A percentile compares a stretch with the other conserved stretches of the same genome.
phyloP scores from a whole-genome alignment of 2,888 invertebrate species.

The Baccha elongata region DNA sequence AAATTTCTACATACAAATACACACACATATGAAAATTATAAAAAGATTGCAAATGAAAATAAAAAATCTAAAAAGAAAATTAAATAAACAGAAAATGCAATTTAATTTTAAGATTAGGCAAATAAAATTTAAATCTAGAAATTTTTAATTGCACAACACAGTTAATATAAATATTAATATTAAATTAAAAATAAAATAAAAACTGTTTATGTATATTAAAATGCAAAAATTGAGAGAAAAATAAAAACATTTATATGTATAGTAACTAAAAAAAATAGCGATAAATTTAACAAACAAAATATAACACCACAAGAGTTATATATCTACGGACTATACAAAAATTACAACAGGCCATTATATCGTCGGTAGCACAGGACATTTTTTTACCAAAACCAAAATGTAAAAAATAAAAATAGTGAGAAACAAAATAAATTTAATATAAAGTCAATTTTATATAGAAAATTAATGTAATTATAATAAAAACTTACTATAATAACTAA shows the following conservation, averaged over 20 bases:
- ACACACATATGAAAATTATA: conserved; percentile 55
- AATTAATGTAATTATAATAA: conserved; percentile 37
- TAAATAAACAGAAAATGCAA: conserved; percentile 52
- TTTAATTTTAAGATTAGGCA: conserved; percentile 67
- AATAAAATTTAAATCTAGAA: conserved; percentile 53
- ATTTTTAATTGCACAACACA: conserved; percentile 67
- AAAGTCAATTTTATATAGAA: conserved; percentile 73
- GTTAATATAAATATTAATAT: conserved; percentile 69
- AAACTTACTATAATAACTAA: conserved; percentile 41
- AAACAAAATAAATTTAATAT: conserved; percentile 59
- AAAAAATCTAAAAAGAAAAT: conserved; percentile 9
- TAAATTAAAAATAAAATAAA: conserved; percentile 30
- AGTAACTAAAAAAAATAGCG: conserved; percentile 37
- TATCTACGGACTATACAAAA: conserved; percentile 38
- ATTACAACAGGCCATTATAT: conserved; percentile 37
- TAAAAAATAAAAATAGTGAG: conserved; percentile 31
- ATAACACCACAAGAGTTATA: conserved; percentile 38
- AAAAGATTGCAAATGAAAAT: conserved; percentile 28
- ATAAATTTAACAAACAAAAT: conserved; percentile 9
- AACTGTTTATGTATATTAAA: conserved; percentile 53
- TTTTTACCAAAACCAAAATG: conserved; percentile 55
- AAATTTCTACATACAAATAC: conserved; percentile 28
- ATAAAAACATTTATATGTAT: conserved; percentile 36
- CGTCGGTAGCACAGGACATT: conserved; percentile 47
- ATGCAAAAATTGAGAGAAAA: conserved; percentile 13